These are phyloP conservation scores for Garrulus glandarius DNA, from an alignment of 2,797 vertebrate species.

Conservation along the genomic window DNA sequence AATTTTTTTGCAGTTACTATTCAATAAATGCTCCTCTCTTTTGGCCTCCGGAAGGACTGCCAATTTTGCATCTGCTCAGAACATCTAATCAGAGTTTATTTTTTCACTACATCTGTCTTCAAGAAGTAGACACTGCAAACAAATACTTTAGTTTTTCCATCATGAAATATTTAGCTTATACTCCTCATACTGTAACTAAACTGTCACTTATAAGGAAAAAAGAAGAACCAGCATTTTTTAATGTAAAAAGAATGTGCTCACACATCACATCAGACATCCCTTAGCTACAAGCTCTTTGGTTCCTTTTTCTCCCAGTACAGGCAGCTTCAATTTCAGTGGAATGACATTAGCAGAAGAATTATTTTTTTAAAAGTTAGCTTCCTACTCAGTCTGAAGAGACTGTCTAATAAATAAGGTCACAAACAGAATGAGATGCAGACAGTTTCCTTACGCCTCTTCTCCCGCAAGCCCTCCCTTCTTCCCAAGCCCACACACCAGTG, in stretches of 20 bases:
- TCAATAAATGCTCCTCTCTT: not conserved
- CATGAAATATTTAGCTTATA: not conserved
- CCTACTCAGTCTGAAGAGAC: not conserved
- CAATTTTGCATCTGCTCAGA: not conserved
- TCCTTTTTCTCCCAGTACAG: not conserved
- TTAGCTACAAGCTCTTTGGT: not conserved
- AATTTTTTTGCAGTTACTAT: not conserved
- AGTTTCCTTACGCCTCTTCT: not conserved
- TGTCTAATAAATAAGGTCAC: not conserved
- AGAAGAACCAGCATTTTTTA: not conserved
- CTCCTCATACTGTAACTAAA: not conserved
- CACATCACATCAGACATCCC: not conserved
- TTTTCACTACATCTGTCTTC: conserved; percentile 26
- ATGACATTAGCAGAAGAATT: not conserved
- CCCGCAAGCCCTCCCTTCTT: not conserved
- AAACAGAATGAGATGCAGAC: not conserved
- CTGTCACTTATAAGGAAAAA: not conserved
- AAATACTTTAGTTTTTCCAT: not conserved
- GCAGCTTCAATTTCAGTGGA: not conserved
- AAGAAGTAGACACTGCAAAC: not conserved
- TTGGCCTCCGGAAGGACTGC: not conserved
- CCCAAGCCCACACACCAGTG: not conserved
- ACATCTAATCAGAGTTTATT: not conserved
- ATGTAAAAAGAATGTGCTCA: not conserved
- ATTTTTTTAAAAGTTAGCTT: not conserved